Conservation (phyloP, 35 echinoderm and acorn worm genomes). For the Apostichopus japonicus region DNA sequence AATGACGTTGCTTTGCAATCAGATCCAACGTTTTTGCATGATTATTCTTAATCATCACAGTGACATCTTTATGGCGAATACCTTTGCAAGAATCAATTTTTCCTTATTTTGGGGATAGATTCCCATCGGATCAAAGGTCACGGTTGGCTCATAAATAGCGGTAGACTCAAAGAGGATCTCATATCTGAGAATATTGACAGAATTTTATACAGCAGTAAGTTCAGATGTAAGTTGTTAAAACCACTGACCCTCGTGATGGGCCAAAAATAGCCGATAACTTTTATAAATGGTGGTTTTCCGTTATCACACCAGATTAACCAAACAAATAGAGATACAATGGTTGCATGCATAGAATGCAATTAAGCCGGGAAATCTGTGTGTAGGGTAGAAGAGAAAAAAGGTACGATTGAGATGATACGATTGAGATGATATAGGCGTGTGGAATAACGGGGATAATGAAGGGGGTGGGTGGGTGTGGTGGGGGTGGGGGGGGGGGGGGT, state of each 20-base stretch:
- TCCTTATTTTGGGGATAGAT: not conserved
- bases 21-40: not conserved
- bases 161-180: not conserved
- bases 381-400: no score
- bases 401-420: not conserved
- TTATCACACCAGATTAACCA: no score
- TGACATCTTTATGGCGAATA: not conserved
- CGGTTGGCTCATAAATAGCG: not conserved
- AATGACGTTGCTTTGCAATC: not conserved
- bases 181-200: not conserved
- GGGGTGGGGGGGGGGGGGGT: no score
- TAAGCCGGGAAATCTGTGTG: no score
- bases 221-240: not conserved
- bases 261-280: not conserved
- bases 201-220: not conserved
- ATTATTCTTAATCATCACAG: not conserved
- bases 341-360: no score
- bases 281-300: no score
- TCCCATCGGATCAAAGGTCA: not conserved
- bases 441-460: not conserved
- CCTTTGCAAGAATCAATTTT: not conserved
- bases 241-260: not conserved
- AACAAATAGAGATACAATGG: no score
- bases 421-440: not conserved
- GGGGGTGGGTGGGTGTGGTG: no score